Conservation (phyloP, 2,113 vertebrate genomes). For the Mustela lutreola region DNA sequence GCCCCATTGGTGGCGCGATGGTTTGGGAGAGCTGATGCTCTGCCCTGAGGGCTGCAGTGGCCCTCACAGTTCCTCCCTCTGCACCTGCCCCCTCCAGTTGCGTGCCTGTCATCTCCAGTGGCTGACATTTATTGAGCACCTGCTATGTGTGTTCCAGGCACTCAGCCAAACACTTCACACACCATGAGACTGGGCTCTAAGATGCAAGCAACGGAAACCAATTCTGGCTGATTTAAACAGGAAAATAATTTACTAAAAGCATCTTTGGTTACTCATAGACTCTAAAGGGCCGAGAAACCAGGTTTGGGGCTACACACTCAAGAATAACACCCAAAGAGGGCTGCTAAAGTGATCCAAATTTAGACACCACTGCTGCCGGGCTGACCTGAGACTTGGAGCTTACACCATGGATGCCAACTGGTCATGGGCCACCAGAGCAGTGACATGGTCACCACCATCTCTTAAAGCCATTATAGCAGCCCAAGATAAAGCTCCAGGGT, state of each 20-base stretch:
- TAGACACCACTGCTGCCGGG: background rate
- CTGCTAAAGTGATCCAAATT: background rate
- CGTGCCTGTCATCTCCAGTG: accelerated
- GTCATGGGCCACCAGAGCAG: background rate
- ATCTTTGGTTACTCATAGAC: background rate
- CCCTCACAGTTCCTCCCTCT: background rate
- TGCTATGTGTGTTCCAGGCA: constrained; percentile 15
- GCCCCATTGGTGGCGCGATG: background rate
- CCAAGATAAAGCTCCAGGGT: too few species aligned
- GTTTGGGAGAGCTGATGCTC: background rate
- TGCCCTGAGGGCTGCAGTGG: background rate
- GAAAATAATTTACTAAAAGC: background rate
- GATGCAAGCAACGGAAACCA: background rate
- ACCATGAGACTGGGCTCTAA: background rate
- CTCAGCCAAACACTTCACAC: background rate
- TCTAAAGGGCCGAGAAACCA: background rate
- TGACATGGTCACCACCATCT: background rate
- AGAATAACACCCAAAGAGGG: background rate
- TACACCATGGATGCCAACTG: background rate
- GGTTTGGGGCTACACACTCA: background rate
- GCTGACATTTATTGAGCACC: background rate
- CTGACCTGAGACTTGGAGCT: background rate
- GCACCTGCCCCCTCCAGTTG: background rate
- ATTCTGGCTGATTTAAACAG: background rate
- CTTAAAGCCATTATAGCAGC: background rate